A percentile compares a stretch with the other conserved stretches of the same genome.
Conservation (phyloP, 1,140 invertebrate species). For the Drosophila trapezifrons region DNA sequence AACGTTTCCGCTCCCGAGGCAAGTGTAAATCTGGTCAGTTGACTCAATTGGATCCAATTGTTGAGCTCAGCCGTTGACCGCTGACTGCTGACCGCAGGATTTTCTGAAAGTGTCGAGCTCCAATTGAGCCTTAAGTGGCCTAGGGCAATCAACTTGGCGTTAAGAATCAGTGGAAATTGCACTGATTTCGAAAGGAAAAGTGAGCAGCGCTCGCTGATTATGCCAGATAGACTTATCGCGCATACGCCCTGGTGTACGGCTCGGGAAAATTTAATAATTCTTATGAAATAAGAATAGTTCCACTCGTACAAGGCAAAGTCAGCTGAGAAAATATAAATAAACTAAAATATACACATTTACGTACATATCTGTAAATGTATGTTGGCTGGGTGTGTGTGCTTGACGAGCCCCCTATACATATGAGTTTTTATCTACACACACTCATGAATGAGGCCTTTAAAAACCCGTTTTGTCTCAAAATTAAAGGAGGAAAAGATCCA, state of each 20-base stretch:
- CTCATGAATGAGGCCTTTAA: not conserved
- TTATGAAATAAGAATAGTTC: not conserved
- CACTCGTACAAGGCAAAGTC: not conserved
- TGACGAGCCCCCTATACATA: slow-evolving; percentile 45
- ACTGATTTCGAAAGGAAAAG: slow-evolving; percentile 27
- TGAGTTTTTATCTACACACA: not conserved
- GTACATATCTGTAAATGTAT: no score
- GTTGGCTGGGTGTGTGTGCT: slow-evolving; percentile 17
- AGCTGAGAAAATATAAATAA: slow-evolving; percentile 34
- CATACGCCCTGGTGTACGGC: slow-evolving; percentile 23
- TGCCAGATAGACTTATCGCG: slow-evolving; percentile 23
- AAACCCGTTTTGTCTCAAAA: slow-evolving; percentile 27
- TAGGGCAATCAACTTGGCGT: slow-evolving; percentile 45
- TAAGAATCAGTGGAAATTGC: slow-evolving; percentile 8
- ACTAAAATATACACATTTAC: slow-evolving; percentile 1
- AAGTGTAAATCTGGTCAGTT: slow-evolving; percentile 28
- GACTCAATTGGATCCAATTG: slow-evolving; percentile 64
- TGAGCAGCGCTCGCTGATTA: slow-evolving; percentile 1
- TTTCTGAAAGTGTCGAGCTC: slow-evolving; percentile 25
- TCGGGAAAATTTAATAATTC: slow-evolving; percentile 1
- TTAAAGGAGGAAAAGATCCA: not conserved
- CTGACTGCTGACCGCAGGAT: not conserved
- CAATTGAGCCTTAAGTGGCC: slow-evolving; percentile 44
- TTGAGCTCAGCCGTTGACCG: not conserved
- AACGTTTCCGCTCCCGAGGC: slow-evolving; percentile 56